Evolutionary conservation across 2,888 invertebrate species (phyloP).

Genomic region (Ectropis crepuscularia): DNA sequence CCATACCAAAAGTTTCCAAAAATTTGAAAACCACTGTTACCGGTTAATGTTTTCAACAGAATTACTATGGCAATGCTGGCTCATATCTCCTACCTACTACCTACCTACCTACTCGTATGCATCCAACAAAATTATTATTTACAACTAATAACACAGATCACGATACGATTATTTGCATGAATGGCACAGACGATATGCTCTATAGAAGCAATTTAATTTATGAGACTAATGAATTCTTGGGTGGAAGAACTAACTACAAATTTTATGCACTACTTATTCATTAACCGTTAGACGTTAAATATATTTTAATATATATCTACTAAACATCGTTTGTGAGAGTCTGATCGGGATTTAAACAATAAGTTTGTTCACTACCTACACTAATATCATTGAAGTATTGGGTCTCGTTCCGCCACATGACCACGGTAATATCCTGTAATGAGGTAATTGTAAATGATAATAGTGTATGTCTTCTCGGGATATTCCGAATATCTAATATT

Average conservation of each 20-base stretch:
- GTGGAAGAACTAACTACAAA: slow-evolving; percentile 12
- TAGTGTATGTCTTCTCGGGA: too few relatives aligned
- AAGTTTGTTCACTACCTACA: too few relatives aligned
- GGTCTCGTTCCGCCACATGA: too few relatives aligned
- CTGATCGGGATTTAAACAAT: too few relatives aligned
- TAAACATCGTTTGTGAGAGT: too few relatives aligned
- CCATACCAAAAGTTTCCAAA: slow-evolving; percentile 77
- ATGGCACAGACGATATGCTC: slow-evolving; percentile 9
- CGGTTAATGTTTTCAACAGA: slow-evolving; percentile 26
- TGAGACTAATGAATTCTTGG: slow-evolving; percentile 10
- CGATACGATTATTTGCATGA: slow-evolving; percentile 25
- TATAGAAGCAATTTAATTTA: not conserved
- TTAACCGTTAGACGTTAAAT: too few relatives aligned
- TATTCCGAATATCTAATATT: too few relatives aligned
- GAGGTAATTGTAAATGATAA: too few relatives aligned
- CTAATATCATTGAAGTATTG: too few relatives aligned
- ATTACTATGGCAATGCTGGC: slow-evolving; percentile 14
- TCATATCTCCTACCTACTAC: slow-evolving; percentile 11
- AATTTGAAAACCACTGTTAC: slow-evolving; percentile 55
- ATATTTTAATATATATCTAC: too few relatives aligned
- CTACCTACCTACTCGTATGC: slow-evolving; percentile 33
- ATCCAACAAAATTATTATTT: slow-evolving; percentile 9
- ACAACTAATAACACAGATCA: slow-evolving; percentile 24
- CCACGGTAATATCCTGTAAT: too few relatives aligned
- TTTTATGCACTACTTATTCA: too few relatives aligned